Conservation (phyloP, 2,113 vertebrate genomes). For the Cyprinodon variegatus region DNA sequence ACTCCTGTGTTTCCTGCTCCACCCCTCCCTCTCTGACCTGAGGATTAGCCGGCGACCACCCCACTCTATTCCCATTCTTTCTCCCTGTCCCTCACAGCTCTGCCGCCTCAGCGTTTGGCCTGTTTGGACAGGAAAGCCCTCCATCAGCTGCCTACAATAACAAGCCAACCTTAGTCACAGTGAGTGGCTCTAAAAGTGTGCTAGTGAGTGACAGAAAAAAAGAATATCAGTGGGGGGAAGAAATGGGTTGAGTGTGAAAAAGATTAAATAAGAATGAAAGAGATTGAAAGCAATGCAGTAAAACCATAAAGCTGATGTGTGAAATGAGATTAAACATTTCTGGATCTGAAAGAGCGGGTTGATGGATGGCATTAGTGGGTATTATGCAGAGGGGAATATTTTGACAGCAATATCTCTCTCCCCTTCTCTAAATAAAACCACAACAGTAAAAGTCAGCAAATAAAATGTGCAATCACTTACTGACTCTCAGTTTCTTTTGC, state of each 20-base stretch:
- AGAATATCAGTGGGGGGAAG: slow-evolving; percentile 1
- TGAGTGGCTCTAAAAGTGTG: slow-evolving; percentile 30
- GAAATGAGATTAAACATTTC: slow-evolving; percentile 8
- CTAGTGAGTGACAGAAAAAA: not conserved
- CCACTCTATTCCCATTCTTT: slow-evolving; percentile 54
- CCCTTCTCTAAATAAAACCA: not conserved
- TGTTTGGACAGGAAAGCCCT: slow-evolving; percentile 77
- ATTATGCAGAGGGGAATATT: not conserved
- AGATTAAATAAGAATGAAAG: not conserved
- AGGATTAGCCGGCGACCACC: slow-evolving; percentile 65
- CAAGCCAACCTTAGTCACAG: slow-evolving; percentile 62
- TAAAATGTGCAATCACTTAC: not conserved
- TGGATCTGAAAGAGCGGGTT: not conserved
- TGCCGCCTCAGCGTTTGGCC: slow-evolving; percentile 77
- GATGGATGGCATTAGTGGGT: not conserved
- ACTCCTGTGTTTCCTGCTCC: slow-evolving; percentile 57
- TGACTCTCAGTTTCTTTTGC: not conserved
- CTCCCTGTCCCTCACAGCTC: slow-evolving; percentile 60
- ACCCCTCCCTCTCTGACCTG: not conserved
- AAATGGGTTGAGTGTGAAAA: slow-evolving; percentile 20
- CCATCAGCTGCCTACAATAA: slow-evolving; percentile 74
- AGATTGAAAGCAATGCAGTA: slow-evolving; percentile 34
- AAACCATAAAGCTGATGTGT: slow-evolving; percentile 11
- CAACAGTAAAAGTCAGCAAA: not conserved
- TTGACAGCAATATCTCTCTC: not conserved